Conservation (phyloP, 2,888 invertebrate genomes). For the Sepiola atlantica region DNA sequence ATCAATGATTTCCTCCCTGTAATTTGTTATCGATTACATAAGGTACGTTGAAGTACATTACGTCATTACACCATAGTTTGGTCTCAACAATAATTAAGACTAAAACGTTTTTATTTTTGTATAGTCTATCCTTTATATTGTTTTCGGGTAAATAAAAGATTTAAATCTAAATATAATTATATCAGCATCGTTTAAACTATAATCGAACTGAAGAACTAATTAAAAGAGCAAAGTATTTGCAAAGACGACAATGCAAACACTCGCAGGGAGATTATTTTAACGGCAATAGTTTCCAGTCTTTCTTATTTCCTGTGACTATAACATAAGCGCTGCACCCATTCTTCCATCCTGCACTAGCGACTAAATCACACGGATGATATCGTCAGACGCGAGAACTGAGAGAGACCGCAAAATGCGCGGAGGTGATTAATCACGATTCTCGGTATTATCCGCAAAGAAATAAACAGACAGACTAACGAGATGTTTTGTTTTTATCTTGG, state of each 20-base stretch:
- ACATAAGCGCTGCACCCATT: not conserved
- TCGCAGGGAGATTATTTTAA: not conserved
- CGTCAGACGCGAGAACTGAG: conserved; percentile 32
- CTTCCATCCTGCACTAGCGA: not conserved
- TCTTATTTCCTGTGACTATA: conserved; percentile 9
- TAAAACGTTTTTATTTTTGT: too few relatives aligned
- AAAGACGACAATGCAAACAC: not conserved
- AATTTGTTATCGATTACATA: too few relatives aligned
- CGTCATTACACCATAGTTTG: too few relatives aligned
- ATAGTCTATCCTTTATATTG: too few relatives aligned
- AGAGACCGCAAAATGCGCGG: not conserved
- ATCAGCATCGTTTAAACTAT: too few relatives aligned
- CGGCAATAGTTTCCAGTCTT: not conserved
- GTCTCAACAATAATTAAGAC: too few relatives aligned
- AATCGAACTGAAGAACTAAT: too few relatives aligned
- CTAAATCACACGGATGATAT: conserved; percentile 32
- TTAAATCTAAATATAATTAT: too few relatives aligned
- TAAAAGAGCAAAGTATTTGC: not conserved
- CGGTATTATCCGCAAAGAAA: not conserved
- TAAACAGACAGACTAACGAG: conserved; percentile 5
- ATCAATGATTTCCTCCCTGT: too few relatives aligned
- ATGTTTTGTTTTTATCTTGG: not conserved
- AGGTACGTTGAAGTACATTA: too few relatives aligned
- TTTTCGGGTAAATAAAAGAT: too few relatives aligned
- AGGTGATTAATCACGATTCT: not conserved